A percentile compares a stretch with the other conserved stretches of the same genome.
Evolutionary conservation across 2,113 vertebrate genomes (phyloP).

Genomic region (Melanocharis versteri): DNA sequence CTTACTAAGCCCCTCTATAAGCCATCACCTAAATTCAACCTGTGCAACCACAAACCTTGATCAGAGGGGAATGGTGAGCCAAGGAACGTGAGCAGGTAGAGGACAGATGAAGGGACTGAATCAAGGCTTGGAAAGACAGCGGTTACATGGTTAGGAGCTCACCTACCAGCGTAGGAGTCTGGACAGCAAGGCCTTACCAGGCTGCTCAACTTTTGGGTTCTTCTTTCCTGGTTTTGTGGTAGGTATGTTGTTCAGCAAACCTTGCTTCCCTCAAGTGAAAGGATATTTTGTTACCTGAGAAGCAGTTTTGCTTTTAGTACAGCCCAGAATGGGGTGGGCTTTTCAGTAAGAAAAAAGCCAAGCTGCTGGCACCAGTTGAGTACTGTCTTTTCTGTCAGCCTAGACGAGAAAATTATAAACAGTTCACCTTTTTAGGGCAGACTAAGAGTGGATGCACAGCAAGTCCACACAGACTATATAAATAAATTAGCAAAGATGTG

Average conservation of each 20-base stretch:
- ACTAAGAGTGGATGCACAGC: not conserved
- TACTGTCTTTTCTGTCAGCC: not conserved
- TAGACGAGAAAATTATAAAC: not conserved
- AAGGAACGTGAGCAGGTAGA: fast-evolving
- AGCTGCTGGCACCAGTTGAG: not conserved
- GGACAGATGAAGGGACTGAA: not conserved
- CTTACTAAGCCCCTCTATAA: not conserved
- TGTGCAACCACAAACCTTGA: not conserved
- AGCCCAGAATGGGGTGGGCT: not conserved
- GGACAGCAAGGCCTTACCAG: not conserved
- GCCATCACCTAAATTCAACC: not conserved
- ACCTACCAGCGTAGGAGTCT: fast-evolving
- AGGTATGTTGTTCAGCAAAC: not conserved
- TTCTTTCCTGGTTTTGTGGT: not conserved
- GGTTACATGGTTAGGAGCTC: not conserved
- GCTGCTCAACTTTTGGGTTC: not conserved
- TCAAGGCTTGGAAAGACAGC: not conserved
- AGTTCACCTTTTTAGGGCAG: constrained; percentile 67
- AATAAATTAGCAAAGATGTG: constrained; percentile 54
- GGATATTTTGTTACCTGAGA: not conserved
- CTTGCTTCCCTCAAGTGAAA: not conserved
- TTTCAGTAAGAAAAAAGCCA: not conserved
- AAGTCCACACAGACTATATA: not conserved
- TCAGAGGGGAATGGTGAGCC: fast-evolving
- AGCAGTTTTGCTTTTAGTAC: not conserved